Conservation (phyloP, 2,888 invertebrate species). For the Eretmocerus hayati region DNA sequence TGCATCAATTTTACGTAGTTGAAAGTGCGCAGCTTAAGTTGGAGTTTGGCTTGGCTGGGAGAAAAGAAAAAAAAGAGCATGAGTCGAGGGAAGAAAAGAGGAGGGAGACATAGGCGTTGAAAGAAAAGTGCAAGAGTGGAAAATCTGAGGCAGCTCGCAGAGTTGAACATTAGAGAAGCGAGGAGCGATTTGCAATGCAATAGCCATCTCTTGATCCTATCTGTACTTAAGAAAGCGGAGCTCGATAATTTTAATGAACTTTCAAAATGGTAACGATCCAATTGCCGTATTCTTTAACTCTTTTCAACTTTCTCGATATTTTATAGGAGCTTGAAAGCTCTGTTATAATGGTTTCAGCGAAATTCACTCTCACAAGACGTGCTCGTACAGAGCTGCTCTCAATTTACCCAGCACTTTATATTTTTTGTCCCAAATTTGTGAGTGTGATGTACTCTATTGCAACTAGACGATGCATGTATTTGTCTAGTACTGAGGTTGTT, state of each 20-base stretch:
- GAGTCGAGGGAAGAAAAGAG: neutral
- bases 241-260: constrained; percentile 15
- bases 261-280: constrained; percentile 9
- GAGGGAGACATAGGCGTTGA: neutral
- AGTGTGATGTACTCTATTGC: no score
- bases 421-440: no score
- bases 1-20: constrained; percentile 19
- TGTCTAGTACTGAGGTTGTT: no score
- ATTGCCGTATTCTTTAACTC: constrained; percentile 12
- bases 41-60: neutral
- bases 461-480: no score
- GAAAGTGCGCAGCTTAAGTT: constrained; percentile 9
- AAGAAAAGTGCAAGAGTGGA: neutral
- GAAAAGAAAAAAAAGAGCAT: neutral
- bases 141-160: neutral
- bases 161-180: constrained; percentile 14
- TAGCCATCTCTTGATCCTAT: constrained; percentile 4
- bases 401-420: no score
- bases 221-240: no score
- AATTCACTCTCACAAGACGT: no score
- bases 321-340: constrained; percentile 3
- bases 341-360: no score
- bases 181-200: constrained; percentile 12
- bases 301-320: constrained; percentile 6
- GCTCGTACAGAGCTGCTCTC: no score